Conservation (phyloP, 2,888 invertebrate species). For the Plebejus melissa region DNA sequence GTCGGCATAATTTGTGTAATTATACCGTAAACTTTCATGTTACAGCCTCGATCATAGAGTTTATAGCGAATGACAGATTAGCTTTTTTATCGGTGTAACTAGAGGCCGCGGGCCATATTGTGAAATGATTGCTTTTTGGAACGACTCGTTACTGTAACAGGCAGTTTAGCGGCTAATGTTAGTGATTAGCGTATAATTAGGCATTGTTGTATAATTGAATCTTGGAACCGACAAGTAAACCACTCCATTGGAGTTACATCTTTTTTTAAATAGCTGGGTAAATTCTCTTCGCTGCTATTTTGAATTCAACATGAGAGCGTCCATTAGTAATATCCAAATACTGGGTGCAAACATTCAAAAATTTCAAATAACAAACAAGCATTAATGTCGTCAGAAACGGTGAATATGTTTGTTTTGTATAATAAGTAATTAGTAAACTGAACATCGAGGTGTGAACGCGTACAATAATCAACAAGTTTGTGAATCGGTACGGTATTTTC, state of each 20-base stretch:
- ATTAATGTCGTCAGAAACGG: background rate
- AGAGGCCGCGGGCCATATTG: background rate
- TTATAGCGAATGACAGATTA: constrained; percentile 6
- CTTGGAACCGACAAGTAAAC: background rate
- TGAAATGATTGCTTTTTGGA: constrained; percentile 12
- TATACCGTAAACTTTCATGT: constrained; percentile 20
- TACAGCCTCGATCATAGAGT: background rate
- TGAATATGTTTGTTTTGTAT: constrained; percentile 9
- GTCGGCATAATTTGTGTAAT: constrained; percentile 14
- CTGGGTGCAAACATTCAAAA: background rate
- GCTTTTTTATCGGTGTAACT: background rate
- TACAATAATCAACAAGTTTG: constrained; percentile 28
- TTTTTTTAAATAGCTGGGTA: background rate
- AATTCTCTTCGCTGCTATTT: background rate
- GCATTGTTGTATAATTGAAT: constrained; percentile 9
- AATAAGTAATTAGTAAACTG: constrained; percentile 17
- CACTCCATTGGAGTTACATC: background rate
- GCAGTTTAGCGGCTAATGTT: background rate
- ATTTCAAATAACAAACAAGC: background rate
- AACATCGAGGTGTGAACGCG: constrained; percentile 29
- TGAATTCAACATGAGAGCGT: background rate
- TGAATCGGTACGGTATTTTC: constrained; percentile 30
- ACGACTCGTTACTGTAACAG: background rate
- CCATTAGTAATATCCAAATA: constrained; percentile 1
- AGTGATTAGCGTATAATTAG: background rate